phyloP scores from a whole-genome alignment of 2,797 vertebrate genomes.

The Pyrrhura leucotis region DNA sequence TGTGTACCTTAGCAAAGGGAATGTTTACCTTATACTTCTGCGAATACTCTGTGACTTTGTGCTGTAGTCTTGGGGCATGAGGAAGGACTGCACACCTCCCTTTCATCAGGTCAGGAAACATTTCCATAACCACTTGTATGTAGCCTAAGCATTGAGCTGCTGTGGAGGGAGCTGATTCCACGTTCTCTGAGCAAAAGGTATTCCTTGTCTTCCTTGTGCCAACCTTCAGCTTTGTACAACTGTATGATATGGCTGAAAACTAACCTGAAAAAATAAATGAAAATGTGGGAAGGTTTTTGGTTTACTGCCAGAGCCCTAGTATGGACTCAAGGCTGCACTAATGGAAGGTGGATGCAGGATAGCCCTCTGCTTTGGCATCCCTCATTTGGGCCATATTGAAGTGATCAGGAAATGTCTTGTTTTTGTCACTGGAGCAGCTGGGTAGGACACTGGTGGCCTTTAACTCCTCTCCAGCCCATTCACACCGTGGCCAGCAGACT shows the following conservation, averaged over 20 bases:
- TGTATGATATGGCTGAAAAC: neutral
- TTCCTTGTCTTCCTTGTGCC: neutral
- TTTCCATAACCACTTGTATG: neutral
- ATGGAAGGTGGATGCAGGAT: neutral
- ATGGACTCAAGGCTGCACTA: neutral
- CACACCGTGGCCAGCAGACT: neutral
- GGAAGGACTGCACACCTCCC: neutral
- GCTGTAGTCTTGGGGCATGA: neutral
- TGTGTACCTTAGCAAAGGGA: neutral
- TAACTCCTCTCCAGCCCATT: neutral
- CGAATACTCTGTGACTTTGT: neutral
- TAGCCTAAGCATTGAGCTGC: neutral
- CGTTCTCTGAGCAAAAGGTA: neutral
- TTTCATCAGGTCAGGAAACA: neutral
- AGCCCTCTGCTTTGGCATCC: neutral
- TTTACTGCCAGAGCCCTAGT: neutral
- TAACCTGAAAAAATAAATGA: neutral
- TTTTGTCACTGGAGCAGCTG: neutral
- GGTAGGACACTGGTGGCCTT: neutral
- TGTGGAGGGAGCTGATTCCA: neutral
- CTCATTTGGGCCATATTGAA: neutral
- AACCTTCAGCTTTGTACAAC: neutral
- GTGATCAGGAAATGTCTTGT: neutral
- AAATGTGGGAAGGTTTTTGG: neutral
- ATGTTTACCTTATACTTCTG: neutral